Percentiles rank a stretch among this genome's conserved stretches.
Conservation (phyloP, 2,797 vertebrate species). For the Sebastes minor region DNA sequence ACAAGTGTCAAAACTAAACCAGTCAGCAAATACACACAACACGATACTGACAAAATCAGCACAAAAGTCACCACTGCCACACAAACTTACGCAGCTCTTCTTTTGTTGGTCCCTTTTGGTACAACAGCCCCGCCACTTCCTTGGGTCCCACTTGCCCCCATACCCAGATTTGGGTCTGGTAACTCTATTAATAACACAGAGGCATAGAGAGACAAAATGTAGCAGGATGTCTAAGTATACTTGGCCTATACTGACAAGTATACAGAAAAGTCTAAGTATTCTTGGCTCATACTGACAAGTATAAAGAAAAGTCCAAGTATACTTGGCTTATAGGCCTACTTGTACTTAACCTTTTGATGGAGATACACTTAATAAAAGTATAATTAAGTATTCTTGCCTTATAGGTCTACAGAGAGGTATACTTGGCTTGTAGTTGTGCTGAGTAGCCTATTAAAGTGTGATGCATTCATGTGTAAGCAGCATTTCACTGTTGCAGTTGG, state of each 20-base stretch:
- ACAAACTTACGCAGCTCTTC: slow-evolving; percentile 86
- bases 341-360: too few relatives aligned
- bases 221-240: neutral
- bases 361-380: too few relatives aligned
- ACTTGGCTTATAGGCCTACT: too few relatives aligned
- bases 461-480: neutral
- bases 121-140: slow-evolving; percentile 80
- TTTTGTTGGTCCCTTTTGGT: slow-evolving; percentile 88
- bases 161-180: slow-evolving; percentile 87
- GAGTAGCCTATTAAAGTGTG: neutral
- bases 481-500: neutral
- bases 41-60: neutral
- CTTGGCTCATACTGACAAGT: too few relatives aligned
- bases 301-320: too few relatives aligned
- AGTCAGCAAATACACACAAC: neutral
- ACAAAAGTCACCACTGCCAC: neutral
- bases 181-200: slow-evolving; percentile 85
- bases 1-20: neutral
- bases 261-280: too few relatives aligned
- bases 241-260: too few relatives aligned
- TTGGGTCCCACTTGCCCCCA: slow-evolving; percentile 83
- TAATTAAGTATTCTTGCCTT: too few relatives aligned
- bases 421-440: too few relatives aligned
- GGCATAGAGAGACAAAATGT: slow-evolving; percentile 12
- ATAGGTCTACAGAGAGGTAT: too few relatives aligned